Evolutionary conservation across 2,797 vertebrate genomes (phyloP).

Genomic region (Xerus rutilus): DNA sequence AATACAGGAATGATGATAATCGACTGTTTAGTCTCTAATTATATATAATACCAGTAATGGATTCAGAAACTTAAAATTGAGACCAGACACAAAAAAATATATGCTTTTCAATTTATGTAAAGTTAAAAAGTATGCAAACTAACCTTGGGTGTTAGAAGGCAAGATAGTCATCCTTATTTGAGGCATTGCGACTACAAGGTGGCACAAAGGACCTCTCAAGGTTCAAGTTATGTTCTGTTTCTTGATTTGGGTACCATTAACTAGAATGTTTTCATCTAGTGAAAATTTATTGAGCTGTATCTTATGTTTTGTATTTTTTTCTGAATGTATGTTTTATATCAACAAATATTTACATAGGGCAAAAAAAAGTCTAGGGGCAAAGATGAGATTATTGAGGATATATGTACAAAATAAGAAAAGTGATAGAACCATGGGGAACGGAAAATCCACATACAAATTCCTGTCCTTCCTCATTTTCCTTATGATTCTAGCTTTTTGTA

Average conservation of each 20-base stretch:
- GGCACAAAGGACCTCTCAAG: neutral
- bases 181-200: neutral
- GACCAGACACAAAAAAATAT: constrained; percentile 20
- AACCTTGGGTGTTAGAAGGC: neutral
- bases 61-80: neutral
- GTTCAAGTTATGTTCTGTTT: neutral
- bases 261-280: neutral
- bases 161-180: neutral
- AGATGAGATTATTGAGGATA: neutral
- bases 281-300: constrained; percentile 6
- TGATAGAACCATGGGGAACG: neutral
- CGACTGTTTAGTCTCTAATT: constrained; percentile 3
- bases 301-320: neutral
- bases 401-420: neutral
- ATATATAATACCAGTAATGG: neutral
- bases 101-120: neutral
- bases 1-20: neutral
- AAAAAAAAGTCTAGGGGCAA: neutral
- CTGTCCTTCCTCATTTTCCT: neutral
- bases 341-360: constrained; percentile 9
- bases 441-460: neutral
- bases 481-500: neutral
- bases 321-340: neutral
- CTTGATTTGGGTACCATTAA: constrained; percentile 15
- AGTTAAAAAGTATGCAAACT: neutral